A percentile compares a stretch with the other conserved stretches of the same genome.
phyloP scores from a whole-genome alignment of 2,888 invertebrate genomes.

The Andrena minutula region DNA sequence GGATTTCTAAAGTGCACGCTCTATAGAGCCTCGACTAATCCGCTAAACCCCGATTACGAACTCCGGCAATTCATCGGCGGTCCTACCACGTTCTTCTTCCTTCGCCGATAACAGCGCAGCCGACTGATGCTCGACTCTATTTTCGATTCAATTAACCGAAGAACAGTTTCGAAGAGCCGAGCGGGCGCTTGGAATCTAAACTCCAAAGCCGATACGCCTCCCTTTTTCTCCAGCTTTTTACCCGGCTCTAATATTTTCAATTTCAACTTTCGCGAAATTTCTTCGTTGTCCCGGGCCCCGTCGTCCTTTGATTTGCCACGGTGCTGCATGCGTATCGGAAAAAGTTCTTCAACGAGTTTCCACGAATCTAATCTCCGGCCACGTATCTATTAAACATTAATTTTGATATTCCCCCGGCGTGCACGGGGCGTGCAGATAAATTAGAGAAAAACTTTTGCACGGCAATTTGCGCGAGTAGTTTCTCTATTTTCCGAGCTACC shows the following conservation, averaged over 20 bases:
- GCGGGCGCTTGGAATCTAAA: background rate
- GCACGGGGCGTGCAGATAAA: conserved; percentile 42
- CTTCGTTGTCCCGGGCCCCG: background rate
- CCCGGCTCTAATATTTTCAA: background rate
- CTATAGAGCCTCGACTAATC: conserved; percentile 29
- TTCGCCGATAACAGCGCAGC: background rate
- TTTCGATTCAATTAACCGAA: conserved; percentile 5
- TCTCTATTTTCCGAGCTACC: conserved; percentile 40
- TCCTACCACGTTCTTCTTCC: conserved; percentile 25
- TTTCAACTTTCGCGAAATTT: background rate
- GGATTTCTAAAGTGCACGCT: conserved; percentile 61
- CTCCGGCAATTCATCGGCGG: conserved; percentile 42
- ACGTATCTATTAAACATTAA: conserved; percentile 55
- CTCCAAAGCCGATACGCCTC: background rate
- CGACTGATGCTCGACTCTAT: background rate
- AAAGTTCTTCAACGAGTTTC: conserved; percentile 21
- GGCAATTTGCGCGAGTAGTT: conserved; percentile 62
- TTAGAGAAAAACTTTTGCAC: conserved; percentile 57
- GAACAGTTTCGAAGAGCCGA: background rate
- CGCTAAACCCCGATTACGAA: conserved; percentile 44
- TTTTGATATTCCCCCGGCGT: conserved; percentile 53
- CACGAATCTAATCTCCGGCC: conserved; percentile 2
- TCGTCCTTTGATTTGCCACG: background rate
- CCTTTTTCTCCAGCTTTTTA: background rate
- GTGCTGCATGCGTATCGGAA: background rate